Percentiles rank a stretch among this genome's conserved stretches.
Conservation (phyloP, 2,113 vertebrate species). For the Todiramphus chloris region DNA sequence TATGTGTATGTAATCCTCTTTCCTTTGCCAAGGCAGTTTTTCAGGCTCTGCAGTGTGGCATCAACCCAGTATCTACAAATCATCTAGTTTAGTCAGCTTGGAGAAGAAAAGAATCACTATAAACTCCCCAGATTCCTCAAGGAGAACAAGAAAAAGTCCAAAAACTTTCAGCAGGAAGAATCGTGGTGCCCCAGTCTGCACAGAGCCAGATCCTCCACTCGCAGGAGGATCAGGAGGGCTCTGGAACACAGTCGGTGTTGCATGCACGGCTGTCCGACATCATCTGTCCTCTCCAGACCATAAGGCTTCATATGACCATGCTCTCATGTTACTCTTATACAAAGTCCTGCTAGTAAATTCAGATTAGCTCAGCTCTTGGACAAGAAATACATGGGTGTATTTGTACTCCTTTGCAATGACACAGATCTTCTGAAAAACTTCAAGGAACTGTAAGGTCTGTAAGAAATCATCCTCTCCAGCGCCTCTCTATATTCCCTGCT, state of each 20-base stretch:
- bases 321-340: neutral
- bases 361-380: neutral
- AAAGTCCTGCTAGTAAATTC: neutral
- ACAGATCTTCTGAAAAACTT: neutral
- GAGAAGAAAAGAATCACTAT: neutral
- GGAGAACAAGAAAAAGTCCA: neutral
- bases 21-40: neutral
- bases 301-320: neutral
- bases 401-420: neutral
- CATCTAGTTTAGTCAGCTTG: neutral
- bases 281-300: accelerated
- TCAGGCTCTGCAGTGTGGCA: neutral
- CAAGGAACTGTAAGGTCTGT: neutral
- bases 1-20: neutral
- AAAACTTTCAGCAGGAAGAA: neutral
- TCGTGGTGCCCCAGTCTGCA: neutral
- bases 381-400: neutral
- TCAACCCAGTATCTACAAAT: neutral
- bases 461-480: neutral
- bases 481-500: neutral
- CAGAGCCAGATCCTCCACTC: neutral
- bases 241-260: neutral
- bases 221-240: neutral
- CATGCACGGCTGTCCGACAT: accelerated
- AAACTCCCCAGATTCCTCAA: neutral